Percentiles rank a stretch among this genome's conserved stretches.
Conservation (phyloP, 2,113 vertebrate genomes). For the Rhagologus leucostigma region DNA sequence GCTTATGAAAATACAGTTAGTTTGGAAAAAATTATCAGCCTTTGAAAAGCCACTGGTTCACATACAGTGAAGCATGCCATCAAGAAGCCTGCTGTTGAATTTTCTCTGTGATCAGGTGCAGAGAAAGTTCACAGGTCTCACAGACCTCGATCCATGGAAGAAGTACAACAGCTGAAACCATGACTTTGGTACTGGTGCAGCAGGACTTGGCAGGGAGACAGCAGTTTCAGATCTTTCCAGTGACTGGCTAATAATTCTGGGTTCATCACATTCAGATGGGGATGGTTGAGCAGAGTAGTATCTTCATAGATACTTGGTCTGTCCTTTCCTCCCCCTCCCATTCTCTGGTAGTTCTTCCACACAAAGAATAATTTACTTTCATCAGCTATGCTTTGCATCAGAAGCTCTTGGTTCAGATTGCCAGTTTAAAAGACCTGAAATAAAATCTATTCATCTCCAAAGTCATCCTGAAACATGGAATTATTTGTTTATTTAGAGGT, state of each 20-base stretch:
- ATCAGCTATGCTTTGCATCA: not conserved
- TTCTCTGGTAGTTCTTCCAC: not conserved
- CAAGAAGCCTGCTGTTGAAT: not conserved
- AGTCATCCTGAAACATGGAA: not conserved
- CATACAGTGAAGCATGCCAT: fast-evolving
- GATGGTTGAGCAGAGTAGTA: not conserved
- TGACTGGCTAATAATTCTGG: not conserved
- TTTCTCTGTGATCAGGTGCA: not conserved
- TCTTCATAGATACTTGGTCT: not conserved
- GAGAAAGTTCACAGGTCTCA: not conserved
- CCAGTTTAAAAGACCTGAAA: not conserved
- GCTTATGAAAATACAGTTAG: not conserved
- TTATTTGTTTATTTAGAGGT: not conserved
- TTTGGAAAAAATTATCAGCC: not conserved
- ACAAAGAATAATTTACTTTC: not conserved
- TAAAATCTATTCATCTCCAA: not conserved
- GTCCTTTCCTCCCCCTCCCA: not conserved
- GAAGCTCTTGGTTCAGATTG: not conserved
- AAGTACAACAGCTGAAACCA: not conserved
- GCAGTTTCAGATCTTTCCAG: not conserved
- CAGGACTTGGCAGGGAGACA: not conserved
- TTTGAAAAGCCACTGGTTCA: not conserved
- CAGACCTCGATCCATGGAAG: not conserved
- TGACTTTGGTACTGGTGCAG: not conserved
- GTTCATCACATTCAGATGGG: not conserved